Conservation (phyloP, 2,888 invertebrate genomes). For the Hyposoter dolosus region DNA sequence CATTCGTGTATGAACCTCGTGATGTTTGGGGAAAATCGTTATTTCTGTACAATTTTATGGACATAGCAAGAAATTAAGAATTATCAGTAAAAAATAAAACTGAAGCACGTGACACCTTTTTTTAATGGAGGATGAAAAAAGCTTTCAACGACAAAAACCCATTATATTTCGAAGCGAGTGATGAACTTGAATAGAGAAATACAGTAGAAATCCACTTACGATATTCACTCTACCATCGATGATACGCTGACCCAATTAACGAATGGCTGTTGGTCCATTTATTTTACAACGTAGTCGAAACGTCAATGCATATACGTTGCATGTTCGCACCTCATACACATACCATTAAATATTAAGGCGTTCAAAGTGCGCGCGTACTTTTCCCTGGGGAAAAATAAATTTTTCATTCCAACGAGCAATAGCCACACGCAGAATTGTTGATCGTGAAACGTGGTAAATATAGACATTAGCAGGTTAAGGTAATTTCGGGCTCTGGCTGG, state of each 20-base stretch:
- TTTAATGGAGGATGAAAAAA: conserved; percentile 9
- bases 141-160: conserved; percentile 44
- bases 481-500: neutral
- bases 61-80: neutral
- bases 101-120: neutral
- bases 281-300: neutral
- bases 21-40: neutral
- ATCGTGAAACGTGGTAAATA: neutral
- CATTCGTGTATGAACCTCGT: neutral
- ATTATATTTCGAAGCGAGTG: conserved; percentile 27
- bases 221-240: neutral
- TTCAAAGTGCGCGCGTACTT: conserved; percentile 19
- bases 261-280: conserved; percentile 21
- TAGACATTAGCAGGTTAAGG: neutral
- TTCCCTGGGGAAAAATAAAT: conserved; percentile 52
- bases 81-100: neutral
- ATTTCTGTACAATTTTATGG: neutral
- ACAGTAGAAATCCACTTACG: neutral
- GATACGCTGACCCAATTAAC: conserved; percentile 26
- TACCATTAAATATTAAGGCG: conserved; percentile 48
- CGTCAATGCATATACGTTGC: conserved; percentile 7
- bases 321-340: conserved; percentile 28
- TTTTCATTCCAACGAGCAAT: conserved; percentile 50
- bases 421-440: neutral
- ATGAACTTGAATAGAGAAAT: conserved; percentile 9